Base-by-base conservation (phyloP, 2,113 vertebrate species). In the Microtus richardsoni region DNA sequence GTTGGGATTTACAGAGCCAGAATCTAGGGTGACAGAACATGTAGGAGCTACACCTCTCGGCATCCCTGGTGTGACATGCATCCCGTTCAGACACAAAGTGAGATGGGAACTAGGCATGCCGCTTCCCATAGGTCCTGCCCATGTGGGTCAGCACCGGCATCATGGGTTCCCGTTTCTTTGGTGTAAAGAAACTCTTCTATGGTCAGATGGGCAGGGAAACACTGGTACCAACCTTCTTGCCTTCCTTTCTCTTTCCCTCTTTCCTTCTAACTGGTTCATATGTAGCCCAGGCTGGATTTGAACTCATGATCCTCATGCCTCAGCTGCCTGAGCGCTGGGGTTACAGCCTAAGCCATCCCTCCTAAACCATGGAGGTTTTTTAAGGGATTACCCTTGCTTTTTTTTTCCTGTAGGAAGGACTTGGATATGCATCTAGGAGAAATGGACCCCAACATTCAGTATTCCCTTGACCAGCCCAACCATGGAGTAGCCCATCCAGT, bases 101-200 rank as follows among this genome's bases (percentile, higher is more conserved):
- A 82, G n/a, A n/a, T 33, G 2, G 52, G 68, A 47, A 30, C 33
- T 49, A 39, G 79, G 49, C 54, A 19, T 5, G 21, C 39, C 24
- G 44, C 26, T 79, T 73, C 16, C 54, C 24, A 17, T 11, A 16
- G 64, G n/a, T 52, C 30, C 58, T 41, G 30, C 8, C 41, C 10
- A 0, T 0, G 4, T 4, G 26, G 6, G 44, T 24, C 22, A 77
- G 22, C 0, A 0, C 33, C 3, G 6, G 41, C 2, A 39, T 7
- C 16, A n/a, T 0, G 16, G 33, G 8, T 11, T 64, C 60, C 54
- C 30, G 26, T 12, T 49, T 17, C 10, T 13, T 5, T 7, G 0
- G 0, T 2, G 14, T 9, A 0, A 12, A 64, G 89, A 49, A 77
- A 22, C 1, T 28, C 44, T 54, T 71, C 74, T 47, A 54, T 2